phyloP scores from a whole-genome alignment of 2,888 invertebrate genomes.

The Epinotia demarniana region DNA sequence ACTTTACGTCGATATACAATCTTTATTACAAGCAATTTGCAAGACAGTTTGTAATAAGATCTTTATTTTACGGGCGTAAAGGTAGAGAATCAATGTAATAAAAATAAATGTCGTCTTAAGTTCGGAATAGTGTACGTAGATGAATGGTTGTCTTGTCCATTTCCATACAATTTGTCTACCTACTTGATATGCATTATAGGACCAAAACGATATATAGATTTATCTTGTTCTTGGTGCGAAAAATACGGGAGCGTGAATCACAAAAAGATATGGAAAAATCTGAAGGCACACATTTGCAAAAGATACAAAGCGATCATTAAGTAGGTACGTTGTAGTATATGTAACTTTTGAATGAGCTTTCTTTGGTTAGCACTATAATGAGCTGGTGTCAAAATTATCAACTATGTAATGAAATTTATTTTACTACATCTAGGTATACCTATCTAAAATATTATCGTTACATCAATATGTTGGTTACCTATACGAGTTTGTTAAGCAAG shows the following conservation, averaged over 20 bases:
- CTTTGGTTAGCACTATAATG: conserved; percentile 1
- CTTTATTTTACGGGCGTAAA: neutral
- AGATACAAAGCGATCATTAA: neutral
- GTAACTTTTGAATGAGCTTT: neutral
- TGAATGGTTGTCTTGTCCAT: neutral
- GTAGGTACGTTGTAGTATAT: neutral
- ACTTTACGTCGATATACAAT: neutral
- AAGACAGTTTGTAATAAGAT: neutral
- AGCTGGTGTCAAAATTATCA: conserved; percentile 11
- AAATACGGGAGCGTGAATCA: too few relatives aligned
- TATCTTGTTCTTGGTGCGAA: neutral
- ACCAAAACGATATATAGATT: neutral
- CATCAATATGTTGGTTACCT: too few relatives aligned
- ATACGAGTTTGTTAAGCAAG: too few relatives aligned
- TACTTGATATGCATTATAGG: neutral
- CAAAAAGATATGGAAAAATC: neutral
- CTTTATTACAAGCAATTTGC: neutral
- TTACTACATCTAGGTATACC: neutral
- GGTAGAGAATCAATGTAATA: neutral
- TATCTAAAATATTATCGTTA: neutral
- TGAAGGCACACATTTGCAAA: neutral
- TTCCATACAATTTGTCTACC: neutral
- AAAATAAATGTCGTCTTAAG: neutral
- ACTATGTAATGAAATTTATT: conserved; percentile 6
- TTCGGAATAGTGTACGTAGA: neutral